Evolutionary conservation across 2,797 vertebrate species (phyloP), one percentile per base, ranked within the genome.

Genomic region (Poecilia velifera): DNA sequence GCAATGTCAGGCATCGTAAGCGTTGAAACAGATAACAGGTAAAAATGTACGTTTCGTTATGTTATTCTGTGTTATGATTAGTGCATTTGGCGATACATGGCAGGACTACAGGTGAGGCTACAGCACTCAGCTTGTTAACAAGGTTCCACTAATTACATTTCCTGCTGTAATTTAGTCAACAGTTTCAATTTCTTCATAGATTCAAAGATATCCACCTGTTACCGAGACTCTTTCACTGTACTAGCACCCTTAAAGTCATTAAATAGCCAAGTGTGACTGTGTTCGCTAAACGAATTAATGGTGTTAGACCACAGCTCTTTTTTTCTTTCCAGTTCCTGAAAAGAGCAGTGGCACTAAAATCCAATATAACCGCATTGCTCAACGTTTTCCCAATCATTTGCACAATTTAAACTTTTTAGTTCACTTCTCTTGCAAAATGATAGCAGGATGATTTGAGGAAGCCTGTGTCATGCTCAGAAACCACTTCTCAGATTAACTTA

Each of bases 101-200:
- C 18, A 41, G 20, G 8, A 25, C 8, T 68, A 13, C 20, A 68
- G 36, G 16, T 22, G 36, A 8, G 64, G 64, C 64, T 12, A 41
- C 36, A 66, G 39, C 34, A 25, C 36, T 41, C 64, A 14, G 39
- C 66, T 46, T 45, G 68, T 71, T 46, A 28, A 28, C 13, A 43
- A 45, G 25, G 25, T 16, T 46, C n/a, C 41, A 68, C 20, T 25
- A 25, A 25, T 68, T 46, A 46, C 43, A 46, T 46, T 72, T 72
- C 25, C 41, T 72, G 41, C 6, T 8, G 10, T 72, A 16, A 31
- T 77, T 5, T 76, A 43, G 73, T 76, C 18, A 10, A 72, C 57
- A 73, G 47, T 78, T 79, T 79, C 62, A 88, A 81, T 76, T 88
- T 64, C 73, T 82, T 51, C 22, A 46, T 28, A 28, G 68, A 46